These are phyloP conservation scores for Peribatodes rhomboidaria DNA, from an alignment of 2,888 invertebrate species.

Conservation along the genomic window DNA sequence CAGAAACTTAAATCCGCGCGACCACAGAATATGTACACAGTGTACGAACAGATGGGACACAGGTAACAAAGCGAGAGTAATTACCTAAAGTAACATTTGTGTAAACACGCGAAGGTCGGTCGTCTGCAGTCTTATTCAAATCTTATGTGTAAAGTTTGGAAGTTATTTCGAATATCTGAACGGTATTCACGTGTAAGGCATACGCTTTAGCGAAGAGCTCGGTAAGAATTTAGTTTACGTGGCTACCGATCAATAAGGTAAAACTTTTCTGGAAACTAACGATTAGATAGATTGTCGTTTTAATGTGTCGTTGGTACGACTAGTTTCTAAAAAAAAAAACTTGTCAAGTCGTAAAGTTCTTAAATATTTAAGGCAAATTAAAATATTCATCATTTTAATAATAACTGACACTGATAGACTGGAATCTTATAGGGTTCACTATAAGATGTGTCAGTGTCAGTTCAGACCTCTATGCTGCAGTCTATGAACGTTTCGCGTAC, in stretches of 20 bases:
- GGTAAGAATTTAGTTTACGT: not conserved
- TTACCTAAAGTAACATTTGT: constrained; percentile 43
- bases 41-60: constrained; percentile 48
- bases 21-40: constrained; percentile 62
- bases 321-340: no score
- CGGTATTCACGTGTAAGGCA: not conserved
- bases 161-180: constrained; percentile 19
- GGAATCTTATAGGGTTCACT: no score
- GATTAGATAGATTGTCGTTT: no score
- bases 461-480: constrained; percentile 36
- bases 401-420: no score
- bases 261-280: no score
- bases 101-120: constrained; percentile 35
- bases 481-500: constrained; percentile 50
- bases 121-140: constrained; percentile 36
- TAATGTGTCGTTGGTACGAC: no score
- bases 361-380: no score
- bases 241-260: not conserved
- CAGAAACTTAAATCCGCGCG: constrained; percentile 68
- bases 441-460: not conserved
- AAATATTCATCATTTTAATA: no score
- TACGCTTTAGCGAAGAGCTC: not conserved
- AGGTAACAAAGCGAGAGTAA: constrained; percentile 41
- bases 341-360: no score
- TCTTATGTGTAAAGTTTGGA: constrained; percentile 33